These are phyloP conservation scores for Dolichoris vasculosae DNA, from an alignment of 1,140 invertebrate genomes.

Conservation along the genomic window DNA sequence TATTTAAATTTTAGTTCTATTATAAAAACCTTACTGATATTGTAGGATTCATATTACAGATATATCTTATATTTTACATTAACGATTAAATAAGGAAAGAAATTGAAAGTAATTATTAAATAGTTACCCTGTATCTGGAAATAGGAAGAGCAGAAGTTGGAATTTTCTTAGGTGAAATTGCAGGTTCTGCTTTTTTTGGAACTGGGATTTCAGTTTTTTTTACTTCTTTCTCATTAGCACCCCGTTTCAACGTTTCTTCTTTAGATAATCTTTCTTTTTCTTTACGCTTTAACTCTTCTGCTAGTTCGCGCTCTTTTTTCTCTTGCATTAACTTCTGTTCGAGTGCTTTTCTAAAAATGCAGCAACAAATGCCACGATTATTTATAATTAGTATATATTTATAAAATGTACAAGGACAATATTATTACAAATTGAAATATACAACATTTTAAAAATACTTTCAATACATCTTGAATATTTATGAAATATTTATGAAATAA, in stretches of 20 bases:
- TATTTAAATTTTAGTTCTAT: too few relatives aligned
- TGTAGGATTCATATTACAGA: too few relatives aligned
- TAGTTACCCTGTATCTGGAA: slow-evolving; percentile 68
- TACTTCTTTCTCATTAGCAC: slow-evolving; percentile 64
- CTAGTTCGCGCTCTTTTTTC: slow-evolving; percentile 51
- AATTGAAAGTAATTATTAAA: neutral
- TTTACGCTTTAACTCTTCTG: slow-evolving; percentile 51
- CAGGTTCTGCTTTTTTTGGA: slow-evolving; percentile 65
- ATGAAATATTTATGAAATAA: too few relatives aligned
- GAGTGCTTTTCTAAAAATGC: slow-evolving; percentile 63
- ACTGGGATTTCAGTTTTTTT: slow-evolving; percentile 64
- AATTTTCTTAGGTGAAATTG: slow-evolving; percentile 70
- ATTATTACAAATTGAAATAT: slow-evolving; percentile 19
- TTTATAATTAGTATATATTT: neutral
- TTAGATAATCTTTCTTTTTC: slow-evolving; percentile 57
- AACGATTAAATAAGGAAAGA: neutral
- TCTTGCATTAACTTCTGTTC: slow-evolving; percentile 51
- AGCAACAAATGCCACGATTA: neutral
- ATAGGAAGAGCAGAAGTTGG: slow-evolving; percentile 65
- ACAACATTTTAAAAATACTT: neutral
- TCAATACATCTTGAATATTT: too few relatives aligned
- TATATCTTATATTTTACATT: neutral
- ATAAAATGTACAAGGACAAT: neutral
- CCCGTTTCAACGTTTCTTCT: slow-evolving; percentile 63
- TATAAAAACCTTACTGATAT: too few relatives aligned